Percentiles rank a stretch among this genome's conserved stretches.
These are phyloP conservation scores for Ectemnius cavifrons DNA, from an alignment of 2,888 invertebrate genomes.

Conservation along the genomic window DNA sequence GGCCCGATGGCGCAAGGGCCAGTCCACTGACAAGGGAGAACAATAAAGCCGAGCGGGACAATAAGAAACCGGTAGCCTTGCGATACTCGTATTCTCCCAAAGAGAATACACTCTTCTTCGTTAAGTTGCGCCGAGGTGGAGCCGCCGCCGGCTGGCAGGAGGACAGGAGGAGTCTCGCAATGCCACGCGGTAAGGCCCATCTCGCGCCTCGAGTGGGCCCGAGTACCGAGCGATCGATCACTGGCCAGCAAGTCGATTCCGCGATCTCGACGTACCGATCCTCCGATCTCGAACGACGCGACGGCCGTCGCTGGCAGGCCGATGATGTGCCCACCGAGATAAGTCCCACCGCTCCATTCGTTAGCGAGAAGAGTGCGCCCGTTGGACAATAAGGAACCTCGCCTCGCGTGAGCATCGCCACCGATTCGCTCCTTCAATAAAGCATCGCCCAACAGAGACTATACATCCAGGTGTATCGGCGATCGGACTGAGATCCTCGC, in stretches of 20 bases:
- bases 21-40: conserved; percentile 50
- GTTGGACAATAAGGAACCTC: conserved; percentile 41
- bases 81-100: conserved; percentile 37
- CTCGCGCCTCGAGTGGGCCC: conserved; percentile 17
- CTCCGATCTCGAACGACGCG: conserved; percentile 33
- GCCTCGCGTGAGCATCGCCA: conserved; percentile 52
- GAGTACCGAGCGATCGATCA: conserved; percentile 51
- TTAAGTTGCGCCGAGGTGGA: conserved; percentile 36
- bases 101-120: conserved; percentile 51
- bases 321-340: conserved; percentile 53
- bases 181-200: conserved; percentile 27
- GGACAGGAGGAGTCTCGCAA: conserved; percentile 19
- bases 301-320: conserved; percentile 21
- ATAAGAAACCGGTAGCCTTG: conserved; percentile 60
- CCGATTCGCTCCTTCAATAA: conserved; percentile 36
- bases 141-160: conserved; percentile 9
- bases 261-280: conserved; percentile 48
- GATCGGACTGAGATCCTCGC: conserved; percentile 38
- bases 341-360: conserved; percentile 48
- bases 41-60: conserved; percentile 55
- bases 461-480: conserved; percentile 33
- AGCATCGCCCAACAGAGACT: neutral
- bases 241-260: conserved; percentile 34
- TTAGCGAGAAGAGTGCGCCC: conserved; percentile 32
- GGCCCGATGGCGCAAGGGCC: conserved; percentile 30